These are phyloP conservation scores for Scaptodrosophila lebanonensis DNA, from an alignment of 1,140 invertebrate species.

Conservation along the genomic window DNA sequence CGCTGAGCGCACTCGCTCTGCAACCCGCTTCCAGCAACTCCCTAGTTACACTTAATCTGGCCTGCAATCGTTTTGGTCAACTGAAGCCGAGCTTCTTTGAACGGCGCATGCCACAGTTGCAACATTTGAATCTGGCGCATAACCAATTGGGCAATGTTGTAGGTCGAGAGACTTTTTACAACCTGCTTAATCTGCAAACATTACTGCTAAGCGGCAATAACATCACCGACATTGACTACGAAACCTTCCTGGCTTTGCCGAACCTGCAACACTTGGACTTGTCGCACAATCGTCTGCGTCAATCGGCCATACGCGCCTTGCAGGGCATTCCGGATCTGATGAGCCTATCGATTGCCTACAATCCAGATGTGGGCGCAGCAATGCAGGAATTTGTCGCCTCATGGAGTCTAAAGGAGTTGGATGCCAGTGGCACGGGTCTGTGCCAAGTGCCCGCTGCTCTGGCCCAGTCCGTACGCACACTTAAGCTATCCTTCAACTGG, in stretches of 20 bases:
- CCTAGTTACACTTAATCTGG: slow-evolving; percentile 78
- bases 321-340: slow-evolving; percentile 86
- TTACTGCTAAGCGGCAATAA: slow-evolving; percentile 80
- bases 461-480: slow-evolving; percentile 88
- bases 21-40: neutral
- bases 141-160: slow-evolving; percentile 75
- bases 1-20: slow-evolving; percentile 32
- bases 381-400: slow-evolving; percentile 76
- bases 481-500: slow-evolving; percentile 87
- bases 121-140: slow-evolving; percentile 81
- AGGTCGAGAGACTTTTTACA: slow-evolving; percentile 73
- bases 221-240: slow-evolving; percentile 78
- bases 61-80: slow-evolving; percentile 77
- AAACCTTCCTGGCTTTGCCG: slow-evolving; percentile 82
- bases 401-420: slow-evolving; percentile 78
- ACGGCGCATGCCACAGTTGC: slow-evolving; percentile 73
- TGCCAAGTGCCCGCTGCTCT: slow-evolving; percentile 88
- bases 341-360: slow-evolving; percentile 86
- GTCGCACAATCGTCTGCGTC: slow-evolving; percentile 85
- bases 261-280: slow-evolving; percentile 87
- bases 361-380: slow-evolving; percentile 80
- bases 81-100: slow-evolving; percentile 65
- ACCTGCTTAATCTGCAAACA: slow-evolving; percentile 75
- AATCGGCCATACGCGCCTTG: slow-evolving; percentile 84
- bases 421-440: slow-evolving; percentile 87